Conservation (phyloP, 2,888 invertebrate species). For the Drosophila quasianomalipes region DNA sequence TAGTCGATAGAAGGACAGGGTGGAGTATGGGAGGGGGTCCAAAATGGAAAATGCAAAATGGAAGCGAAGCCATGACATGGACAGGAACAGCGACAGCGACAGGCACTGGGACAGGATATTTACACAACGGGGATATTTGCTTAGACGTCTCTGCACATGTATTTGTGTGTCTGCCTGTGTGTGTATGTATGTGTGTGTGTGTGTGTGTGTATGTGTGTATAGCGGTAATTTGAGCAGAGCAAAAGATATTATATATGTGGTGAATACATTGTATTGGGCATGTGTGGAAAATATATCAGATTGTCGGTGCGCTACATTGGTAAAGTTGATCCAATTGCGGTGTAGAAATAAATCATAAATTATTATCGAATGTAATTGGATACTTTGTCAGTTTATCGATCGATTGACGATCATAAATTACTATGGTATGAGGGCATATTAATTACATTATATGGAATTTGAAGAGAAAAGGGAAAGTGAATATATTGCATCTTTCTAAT, state of each 20-base stretch:
- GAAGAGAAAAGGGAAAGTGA: background rate
- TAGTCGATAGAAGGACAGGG: background rate
- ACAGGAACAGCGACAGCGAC: slow-evolving; percentile 23
- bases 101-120: slow-evolving; percentile 62
- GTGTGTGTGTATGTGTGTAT: slow-evolving; percentile 29
- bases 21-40: background rate
- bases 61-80: slow-evolving; percentile 61
- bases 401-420: background rate
- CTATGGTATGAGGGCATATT: background rate
- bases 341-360: slow-evolving; percentile 20
- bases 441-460: background rate
- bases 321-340: slow-evolving; percentile 49
- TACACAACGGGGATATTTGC: slow-evolving; percentile 75
- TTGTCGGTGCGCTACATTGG: slow-evolving; percentile 57
- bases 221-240: slow-evolving; percentile 65
- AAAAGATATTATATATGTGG: slow-evolving; percentile 55
- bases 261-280: slow-evolving; percentile 46
- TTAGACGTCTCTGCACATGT: slow-evolving; percentile 45
- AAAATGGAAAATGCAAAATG: slow-evolving; percentile 75
- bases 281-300: slow-evolving; percentile 49
- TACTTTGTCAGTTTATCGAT: slow-evolving; percentile 8
- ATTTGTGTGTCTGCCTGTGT: slow-evolving; percentile 2
- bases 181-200: slow-evolving; percentile 15
- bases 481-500: background rate
- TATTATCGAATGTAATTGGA: slow-evolving; percentile 12